Evolutionary conservation across 2,113 vertebrate genomes (phyloP).

Genomic region (Austrofundulus limnaeus): DNA sequence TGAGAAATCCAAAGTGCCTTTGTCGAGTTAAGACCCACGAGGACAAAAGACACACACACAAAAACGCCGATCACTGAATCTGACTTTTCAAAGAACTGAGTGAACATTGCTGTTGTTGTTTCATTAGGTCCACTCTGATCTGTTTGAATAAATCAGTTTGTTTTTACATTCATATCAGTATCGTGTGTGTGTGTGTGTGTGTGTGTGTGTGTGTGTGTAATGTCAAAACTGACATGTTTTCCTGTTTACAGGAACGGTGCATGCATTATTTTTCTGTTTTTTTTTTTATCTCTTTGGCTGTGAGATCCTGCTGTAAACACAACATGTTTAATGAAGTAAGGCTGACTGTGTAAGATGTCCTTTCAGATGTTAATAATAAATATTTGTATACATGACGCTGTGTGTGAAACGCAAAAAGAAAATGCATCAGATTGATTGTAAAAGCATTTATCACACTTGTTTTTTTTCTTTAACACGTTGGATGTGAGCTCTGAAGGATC

Average conservation of each 20-base stretch:
- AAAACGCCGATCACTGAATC: not conserved
- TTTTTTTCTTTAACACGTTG: no score
- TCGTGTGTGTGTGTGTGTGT: no score
- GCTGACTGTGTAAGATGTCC: slow-evolving; percentile 74
- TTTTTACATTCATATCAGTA: slow-evolving; percentile 29
- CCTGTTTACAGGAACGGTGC: slow-evolving; percentile 74
- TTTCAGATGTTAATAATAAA: slow-evolving; percentile 74
- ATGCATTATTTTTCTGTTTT: slow-evolving; percentile 74
- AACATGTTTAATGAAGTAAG: slow-evolving; percentile 80
- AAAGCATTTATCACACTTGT: no score
- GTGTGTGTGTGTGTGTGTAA: slow-evolving; percentile 51
- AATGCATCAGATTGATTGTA: not conserved
- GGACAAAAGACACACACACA: not conserved
- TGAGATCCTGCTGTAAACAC: slow-evolving; percentile 74
- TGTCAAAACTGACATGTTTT: slow-evolving; percentile 36
- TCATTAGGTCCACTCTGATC: slow-evolving; percentile 32
- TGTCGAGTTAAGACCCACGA: not conserved
- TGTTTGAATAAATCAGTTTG: slow-evolving; percentile 40
- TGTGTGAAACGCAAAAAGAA: not conserved
- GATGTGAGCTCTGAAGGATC: no score
- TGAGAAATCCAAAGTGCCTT: slow-evolving; percentile 18
- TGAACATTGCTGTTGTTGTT: not conserved
- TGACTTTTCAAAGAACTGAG: not conserved
- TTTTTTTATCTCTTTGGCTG: slow-evolving; percentile 52
- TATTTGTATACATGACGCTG: slow-evolving; percentile 61